Evolutionary conservation across 2,888 invertebrate species (phyloP).

Genomic region (Tipula helvola): DNA sequence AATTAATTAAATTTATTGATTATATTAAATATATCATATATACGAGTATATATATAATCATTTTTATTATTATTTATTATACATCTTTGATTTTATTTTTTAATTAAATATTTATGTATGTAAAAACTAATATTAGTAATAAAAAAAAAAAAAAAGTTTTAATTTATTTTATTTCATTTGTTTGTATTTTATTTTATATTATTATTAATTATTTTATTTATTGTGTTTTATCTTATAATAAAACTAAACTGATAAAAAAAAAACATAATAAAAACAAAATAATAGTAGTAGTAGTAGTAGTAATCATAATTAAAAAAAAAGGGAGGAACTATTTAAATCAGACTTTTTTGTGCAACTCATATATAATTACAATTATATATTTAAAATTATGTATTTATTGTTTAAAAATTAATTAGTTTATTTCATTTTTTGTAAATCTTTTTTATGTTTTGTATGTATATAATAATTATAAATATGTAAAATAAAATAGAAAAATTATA

Average conservation of each 20-base stretch:
- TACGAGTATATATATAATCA: not conserved
- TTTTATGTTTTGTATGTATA: not conserved
- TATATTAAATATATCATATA: not conserved
- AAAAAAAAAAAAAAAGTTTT: not conserved
- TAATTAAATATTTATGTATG: not conserved
- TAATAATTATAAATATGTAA: not conserved
- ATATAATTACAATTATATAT: not conserved
- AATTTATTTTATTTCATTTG: not conserved
- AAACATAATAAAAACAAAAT: not conserved
- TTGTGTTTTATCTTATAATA: not conserved
- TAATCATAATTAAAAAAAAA: not conserved
- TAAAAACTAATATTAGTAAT: not conserved
- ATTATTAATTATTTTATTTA: not conserved
- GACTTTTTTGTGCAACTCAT: not conserved
- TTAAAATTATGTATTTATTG: not conserved
- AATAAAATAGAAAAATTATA: not conserved
- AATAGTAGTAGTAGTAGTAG: not conserved
- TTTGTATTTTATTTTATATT: not conserved
- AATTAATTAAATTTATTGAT: not conserved
- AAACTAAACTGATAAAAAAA: not conserved
- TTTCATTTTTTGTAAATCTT: not conserved
- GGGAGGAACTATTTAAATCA: slow-evolving; percentile 4
- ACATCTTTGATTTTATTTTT: not conserved
- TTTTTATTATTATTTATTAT: not conserved
- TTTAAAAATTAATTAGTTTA: not conserved